Percentiles rank a stretch among this genome's conserved stretches.
These are phyloP conservation scores for Orthosia cruda DNA, from an alignment of 2,888 invertebrate genomes.

Conservation along the genomic window DNA sequence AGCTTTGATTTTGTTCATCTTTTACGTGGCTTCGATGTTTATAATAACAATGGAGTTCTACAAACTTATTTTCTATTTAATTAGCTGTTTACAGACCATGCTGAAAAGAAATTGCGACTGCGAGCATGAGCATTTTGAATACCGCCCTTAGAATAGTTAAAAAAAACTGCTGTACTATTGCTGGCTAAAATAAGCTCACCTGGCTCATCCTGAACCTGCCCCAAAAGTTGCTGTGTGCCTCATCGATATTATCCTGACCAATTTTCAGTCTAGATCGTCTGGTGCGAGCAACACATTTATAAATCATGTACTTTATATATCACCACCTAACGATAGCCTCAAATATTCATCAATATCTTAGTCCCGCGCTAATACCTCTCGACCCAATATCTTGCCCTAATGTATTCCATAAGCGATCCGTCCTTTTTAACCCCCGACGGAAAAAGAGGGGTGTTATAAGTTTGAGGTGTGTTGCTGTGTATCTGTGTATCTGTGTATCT, in stretches of 20 bases:
- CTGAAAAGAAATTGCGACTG: too few relatives aligned
- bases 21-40: slow-evolving; percentile 30
- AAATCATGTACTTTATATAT: slow-evolving; percentile 29
- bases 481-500: too few relatives aligned
- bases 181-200: neutral
- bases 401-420: slow-evolving; percentile 58
- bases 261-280: neutral
- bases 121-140: too few relatives aligned
- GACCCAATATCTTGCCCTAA: slow-evolving; percentile 28
- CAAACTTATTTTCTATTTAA: slow-evolving; percentile 23
- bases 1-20: slow-evolving; percentile 49
- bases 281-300: neutral
- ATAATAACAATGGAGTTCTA: slow-evolving; percentile 9
- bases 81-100: slow-evolving; percentile 23
- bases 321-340: slow-evolving; percentile 32
- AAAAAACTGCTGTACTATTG: too few relatives aligned
- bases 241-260: neutral
- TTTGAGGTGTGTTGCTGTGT: too few relatives aligned
- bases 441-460: too few relatives aligned
- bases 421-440: too few relatives aligned
- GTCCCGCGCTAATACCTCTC: slow-evolving; percentile 19
- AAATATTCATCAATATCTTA: slow-evolving; percentile 48
- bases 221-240: neutral
- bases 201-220: neutral
- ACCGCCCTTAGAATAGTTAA: too few relatives aligned